A percentile compares a stretch with the other conserved stretches of the same genome.
These are phyloP conservation scores for Lerema accius DNA, from an alignment of 1,140 invertebrate species.

Conservation along the genomic window DNA sequence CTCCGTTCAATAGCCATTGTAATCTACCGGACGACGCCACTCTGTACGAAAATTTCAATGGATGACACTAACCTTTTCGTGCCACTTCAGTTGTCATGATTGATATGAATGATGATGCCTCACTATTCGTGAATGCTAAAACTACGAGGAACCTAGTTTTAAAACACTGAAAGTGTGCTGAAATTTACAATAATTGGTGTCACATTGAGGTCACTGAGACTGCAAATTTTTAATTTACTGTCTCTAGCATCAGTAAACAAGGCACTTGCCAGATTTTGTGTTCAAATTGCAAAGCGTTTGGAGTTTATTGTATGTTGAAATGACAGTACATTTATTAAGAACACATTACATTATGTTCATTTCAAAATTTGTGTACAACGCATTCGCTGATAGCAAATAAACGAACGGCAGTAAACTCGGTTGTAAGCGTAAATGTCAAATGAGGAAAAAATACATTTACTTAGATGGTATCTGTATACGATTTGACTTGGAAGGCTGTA, in stretches of 20 bases:
- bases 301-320: no score
- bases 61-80: constrained; percentile 2
- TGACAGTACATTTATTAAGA: no score
- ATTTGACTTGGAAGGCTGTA: no score
- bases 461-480: no score
- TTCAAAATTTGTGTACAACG: no score
- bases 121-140: not conserved
- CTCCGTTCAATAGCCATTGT: constrained; percentile 13
- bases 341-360: no score
- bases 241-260: constrained; percentile 12
- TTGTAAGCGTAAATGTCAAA: no score
- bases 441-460: no score
- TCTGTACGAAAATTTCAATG: constrained; percentile 20
- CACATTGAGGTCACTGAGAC: constrained; percentile 13
- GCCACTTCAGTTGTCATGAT: constrained; percentile 11
- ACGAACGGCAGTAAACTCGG: no score
- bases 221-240: constrained; percentile 4
- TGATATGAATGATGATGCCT: constrained; percentile 10
- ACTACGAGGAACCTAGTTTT: constrained; percentile 1
- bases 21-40: constrained; percentile 8
- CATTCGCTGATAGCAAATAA: no score
- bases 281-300: no score
- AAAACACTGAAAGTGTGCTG: not conserved
- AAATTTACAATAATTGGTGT: constrained; percentile 10
- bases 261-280: not conserved